Evolutionary conservation across 2,888 invertebrate species (phyloP), one percentile per base, ranked within the genome.

Genomic region (Orchesella flavescens): DNA sequence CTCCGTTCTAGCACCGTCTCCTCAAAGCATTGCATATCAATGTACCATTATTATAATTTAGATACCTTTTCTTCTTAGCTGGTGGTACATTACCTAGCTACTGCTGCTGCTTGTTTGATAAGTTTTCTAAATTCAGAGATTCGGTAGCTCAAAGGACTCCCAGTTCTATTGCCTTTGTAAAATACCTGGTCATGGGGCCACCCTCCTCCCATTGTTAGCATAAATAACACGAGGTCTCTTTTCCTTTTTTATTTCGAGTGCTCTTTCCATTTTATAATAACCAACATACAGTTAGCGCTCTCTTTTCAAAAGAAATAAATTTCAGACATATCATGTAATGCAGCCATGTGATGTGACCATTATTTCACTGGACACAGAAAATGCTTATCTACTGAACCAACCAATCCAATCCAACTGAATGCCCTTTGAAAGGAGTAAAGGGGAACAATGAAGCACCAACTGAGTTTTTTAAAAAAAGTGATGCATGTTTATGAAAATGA

Each of bases 151-250:
- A 72, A 81, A 81, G 61, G 69, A 49, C 59, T 49, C 44, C 53
- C 34, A 49, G 61, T 24, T 63, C 19, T 3, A 80, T 65, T 74
- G 49, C 74, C 69, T 81, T 81, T 69, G 55, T 74, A 69, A 75
- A 81, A 74, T 81, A 75, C 69, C 59, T 73, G 75, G 74, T 75
- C 69, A 81, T 57, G 75, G 75, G 81, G 81, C 81, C 81, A 81
- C 81, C 81, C 81, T 81, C 81, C 75, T 75, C 61, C 75, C 57
- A 69, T 81, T 81, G 81, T 81, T 74, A 81, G 75, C 61, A 74
- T 71, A 71, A 13, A 81, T 68, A 66, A 75, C 49, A 69, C 49
- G 81, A 65, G 69, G 81, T 75, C 61, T 69, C 74, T 17, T 23
- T 68, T 57, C 43, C 2, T 68, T 34, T 34, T 17, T 66, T 44